Evolutionary conservation across 2,113 vertebrate genomes (phyloP), one percentile per base, ranked within the genome.

Genomic region (Pao palembangensis): DNA sequence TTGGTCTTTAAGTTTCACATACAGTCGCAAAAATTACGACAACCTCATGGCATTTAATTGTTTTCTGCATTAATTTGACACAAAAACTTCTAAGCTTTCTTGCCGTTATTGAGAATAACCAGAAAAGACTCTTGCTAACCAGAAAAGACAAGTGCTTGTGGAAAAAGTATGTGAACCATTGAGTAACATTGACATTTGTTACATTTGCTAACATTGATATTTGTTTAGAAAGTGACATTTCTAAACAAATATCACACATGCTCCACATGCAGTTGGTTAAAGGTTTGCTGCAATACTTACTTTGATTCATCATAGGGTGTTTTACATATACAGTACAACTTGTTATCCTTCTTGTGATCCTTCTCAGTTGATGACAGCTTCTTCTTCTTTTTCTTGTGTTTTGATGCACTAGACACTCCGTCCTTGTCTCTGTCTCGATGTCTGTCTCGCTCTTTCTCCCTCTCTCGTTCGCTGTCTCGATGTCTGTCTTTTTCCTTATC

Each of bases 251-350:
- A 38, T 38, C 8, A 38, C 31, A 34, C 25, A 6, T 3, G n/a
- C 16, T 11, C 14, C 4, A 6, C 5, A 21, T 3, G n/a, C 2
- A 14, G 51, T 4, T 18, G 1, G 34, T 38, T 38, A 38, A 15
- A 8, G 28, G 8, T 25, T 12, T 38, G 15, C 3, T 11, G 8
- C 3, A 4, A 3, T 8, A 38, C 95, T 92, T 90, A 99, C 97
- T 97, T 99, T 17, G 96, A 96, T 85, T 98, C 96, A 6, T 99
- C 97, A 0, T 99, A 99, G 76, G 96, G 93, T 8, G 95, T 98
- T 90, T 98, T 99, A 89, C 97, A 99, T 87, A 99, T 91, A 88
- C 97, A 99, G 89, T 99, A 99, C 86, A 99, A 91, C 82, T 98
- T 98, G 83, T 92, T 96, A 92, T 99, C 97, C 88, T 96, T 96